Conservation (phyloP, 2,113 vertebrate genomes). For the Colius striatus region DNA sequence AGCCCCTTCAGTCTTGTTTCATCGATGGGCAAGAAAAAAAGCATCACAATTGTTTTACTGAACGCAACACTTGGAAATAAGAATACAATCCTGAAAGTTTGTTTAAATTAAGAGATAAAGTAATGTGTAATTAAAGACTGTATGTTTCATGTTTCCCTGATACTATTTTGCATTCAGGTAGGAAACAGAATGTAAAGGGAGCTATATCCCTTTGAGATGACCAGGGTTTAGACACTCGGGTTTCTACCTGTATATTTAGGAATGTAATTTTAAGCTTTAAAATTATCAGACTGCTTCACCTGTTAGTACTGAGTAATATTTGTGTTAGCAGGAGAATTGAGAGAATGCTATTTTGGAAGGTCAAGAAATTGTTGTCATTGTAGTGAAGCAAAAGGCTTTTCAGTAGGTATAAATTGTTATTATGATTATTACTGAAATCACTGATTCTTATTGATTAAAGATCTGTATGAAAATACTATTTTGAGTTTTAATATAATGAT, state of each 20-base stretch:
- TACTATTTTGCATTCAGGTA: not conserved
- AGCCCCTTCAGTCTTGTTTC: not conserved
- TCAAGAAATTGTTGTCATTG: not conserved
- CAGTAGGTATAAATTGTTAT: not conserved
- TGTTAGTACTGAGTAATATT: not conserved
- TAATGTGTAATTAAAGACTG: not conserved
- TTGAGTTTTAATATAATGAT: not conserved
- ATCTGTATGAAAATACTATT: not conserved
- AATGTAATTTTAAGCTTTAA: not conserved
- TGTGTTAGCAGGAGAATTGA: not conserved
- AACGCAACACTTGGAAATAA: slow-evolving; percentile 56
- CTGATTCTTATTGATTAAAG: not conserved
- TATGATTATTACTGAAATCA: not conserved
- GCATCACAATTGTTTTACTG: not conserved
- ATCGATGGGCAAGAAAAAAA: slow-evolving; percentile 56
- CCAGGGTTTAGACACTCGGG: not conserved
- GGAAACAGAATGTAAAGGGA: not conserved
- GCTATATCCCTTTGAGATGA: not conserved
- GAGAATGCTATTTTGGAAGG: not conserved
- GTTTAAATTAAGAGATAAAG: not conserved
- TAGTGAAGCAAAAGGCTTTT: not conserved
- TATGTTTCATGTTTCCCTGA: not conserved
- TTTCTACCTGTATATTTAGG: not conserved
- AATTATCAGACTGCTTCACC: not conserved
- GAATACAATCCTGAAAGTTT: not conserved